Conservation (phyloP, 2,113 vertebrate species). For the Poicephalus gulielmi region DNA sequence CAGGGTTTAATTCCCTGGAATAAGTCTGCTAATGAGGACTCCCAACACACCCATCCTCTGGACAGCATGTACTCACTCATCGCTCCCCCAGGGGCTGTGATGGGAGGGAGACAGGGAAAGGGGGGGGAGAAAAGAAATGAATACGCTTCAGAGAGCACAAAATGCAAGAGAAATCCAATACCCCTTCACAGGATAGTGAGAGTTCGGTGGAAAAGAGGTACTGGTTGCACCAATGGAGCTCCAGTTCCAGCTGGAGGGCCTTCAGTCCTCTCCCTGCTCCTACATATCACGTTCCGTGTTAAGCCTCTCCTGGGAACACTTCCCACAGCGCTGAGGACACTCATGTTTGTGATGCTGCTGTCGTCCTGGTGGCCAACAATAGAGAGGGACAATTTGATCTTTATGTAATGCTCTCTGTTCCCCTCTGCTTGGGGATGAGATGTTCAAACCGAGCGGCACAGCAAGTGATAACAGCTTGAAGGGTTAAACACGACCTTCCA, state of each 20-base stretch:
- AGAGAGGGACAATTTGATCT: conserved; percentile 52
- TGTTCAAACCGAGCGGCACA: not conserved
- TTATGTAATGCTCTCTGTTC: not conserved
- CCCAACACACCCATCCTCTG: not conserved
- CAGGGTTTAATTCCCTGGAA: conserved; percentile 44
- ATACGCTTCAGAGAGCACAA: not conserved
- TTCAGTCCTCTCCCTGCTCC: not conserved
- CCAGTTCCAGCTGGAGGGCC: not conserved
- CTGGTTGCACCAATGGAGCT: not conserved
- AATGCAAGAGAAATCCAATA: conserved; percentile 58
- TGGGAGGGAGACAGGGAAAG: not conserved
- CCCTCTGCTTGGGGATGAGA: not conserved
- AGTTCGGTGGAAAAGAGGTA: conserved; percentile 50
- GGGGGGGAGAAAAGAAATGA: not conserved
- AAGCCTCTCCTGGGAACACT: conserved; percentile 54
- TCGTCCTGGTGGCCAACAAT: not conserved
- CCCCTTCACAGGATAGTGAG: conserved; percentile 57
- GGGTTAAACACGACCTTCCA: not conserved
- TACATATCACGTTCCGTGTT: conserved; percentile 53
- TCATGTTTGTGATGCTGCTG: not conserved
- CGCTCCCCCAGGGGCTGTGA: not conserved
- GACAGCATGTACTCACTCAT: not conserved
- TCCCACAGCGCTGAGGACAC: conserved; percentile 25
- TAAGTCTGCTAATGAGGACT: conserved; percentile 29
- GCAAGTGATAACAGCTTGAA: not conserved